Conservation (phyloP, 2,113 vertebrate species). For the Eidolon helvum region DNA sequence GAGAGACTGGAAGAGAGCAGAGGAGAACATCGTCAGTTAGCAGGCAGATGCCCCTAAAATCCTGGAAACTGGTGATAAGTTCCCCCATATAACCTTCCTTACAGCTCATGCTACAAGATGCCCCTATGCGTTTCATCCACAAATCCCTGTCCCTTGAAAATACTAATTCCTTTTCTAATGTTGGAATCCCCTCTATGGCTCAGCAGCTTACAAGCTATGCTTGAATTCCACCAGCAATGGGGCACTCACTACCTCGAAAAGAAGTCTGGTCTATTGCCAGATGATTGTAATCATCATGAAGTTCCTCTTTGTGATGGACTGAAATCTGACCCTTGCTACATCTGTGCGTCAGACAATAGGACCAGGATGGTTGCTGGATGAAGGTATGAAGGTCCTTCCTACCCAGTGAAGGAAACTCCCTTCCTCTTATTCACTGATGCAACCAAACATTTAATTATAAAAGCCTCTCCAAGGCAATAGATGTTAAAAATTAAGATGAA, state of each 20-base stretch:
- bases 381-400: conserved; percentile 34
- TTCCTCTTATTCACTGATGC: conserved; percentile 74
- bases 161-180: background rate
- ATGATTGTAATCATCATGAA: background rate
- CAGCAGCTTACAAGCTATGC: background rate
- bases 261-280: background rate
- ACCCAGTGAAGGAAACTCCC: conserved; percentile 55
- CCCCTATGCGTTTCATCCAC: background rate
- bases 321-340: background rate
- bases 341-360: background rate
- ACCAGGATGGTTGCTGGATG: background rate
- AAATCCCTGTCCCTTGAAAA: background rate
- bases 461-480: conserved; percentile 78
- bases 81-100: background rate
- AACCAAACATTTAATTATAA: conserved; percentile 85
- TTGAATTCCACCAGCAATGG: background rate
- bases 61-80: background rate
- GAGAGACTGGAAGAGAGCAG: background rate
- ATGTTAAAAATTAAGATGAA: conserved; percentile 84
- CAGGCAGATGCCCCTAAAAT: background rate
- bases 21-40: background rate
- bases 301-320: background rate
- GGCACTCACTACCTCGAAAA: background rate
- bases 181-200: background rate
- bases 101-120: background rate